These are phyloP conservation scores for Drosophila equinoxialis DNA, from an alignment of 1,140 invertebrate genomes.

Conservation along the genomic window DNA sequence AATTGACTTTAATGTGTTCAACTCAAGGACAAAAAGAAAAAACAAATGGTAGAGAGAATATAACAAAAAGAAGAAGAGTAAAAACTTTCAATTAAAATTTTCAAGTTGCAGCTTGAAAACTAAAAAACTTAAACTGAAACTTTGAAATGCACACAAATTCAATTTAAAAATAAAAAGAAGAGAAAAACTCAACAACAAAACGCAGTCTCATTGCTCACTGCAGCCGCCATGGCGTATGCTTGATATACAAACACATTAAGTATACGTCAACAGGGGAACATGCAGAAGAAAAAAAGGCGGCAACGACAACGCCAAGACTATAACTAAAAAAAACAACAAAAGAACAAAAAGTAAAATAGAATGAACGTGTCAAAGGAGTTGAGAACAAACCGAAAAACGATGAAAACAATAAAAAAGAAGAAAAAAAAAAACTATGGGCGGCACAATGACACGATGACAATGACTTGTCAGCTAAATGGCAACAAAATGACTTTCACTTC, in stretches of 20 bases:
- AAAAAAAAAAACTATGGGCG: not conserved
- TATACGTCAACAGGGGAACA: conserved; percentile 62
- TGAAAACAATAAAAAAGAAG: not conserved
- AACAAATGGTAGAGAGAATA: not conserved
- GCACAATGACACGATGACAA: conserved; percentile 31
- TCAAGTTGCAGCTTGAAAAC: conserved; percentile 51
- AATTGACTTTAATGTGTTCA: not conserved
- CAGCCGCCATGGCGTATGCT: conserved; percentile 56
- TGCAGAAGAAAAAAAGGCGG: not conserved
- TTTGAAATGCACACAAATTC: conserved; percentile 69
- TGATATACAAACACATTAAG: conserved; percentile 58
- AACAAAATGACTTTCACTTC: conserved; percentile 75
- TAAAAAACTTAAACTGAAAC: conserved; percentile 42
- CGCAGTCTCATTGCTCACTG: conserved; percentile 54
- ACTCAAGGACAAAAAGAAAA: not conserved
- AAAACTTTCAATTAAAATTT: conserved; percentile 68
- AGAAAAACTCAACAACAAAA: not conserved
- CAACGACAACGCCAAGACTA: not conserved
- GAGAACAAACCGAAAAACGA: not conserved
- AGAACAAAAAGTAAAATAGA: not conserved
- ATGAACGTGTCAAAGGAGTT: conserved; percentile 2
- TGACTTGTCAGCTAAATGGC: conserved; percentile 46
- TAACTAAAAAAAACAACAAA: not conserved
- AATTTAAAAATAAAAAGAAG: conserved; percentile 52
- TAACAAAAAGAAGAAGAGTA: not conserved